Evolutionary conservation across 2,797 vertebrate species (phyloP), one percentile per base, ranked within the genome.

Genomic region (Microctenopoma lineatum): DNA sequence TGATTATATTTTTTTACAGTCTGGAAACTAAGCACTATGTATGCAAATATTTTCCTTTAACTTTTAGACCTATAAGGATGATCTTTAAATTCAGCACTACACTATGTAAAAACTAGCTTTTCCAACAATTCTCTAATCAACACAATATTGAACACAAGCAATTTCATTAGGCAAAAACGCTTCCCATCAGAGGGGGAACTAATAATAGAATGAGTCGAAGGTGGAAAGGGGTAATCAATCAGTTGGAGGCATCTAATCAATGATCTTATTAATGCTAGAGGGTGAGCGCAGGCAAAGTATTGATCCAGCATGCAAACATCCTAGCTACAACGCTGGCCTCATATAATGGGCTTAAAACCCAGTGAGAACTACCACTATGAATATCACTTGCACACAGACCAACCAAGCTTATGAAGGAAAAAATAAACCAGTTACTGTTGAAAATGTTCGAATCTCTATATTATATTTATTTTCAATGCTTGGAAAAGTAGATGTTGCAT

Each of bases 231-330:
- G 84, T 84, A 87, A 92, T 93, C 84, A 91, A 92, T 93, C 92
- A 93, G 52, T 60, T 67, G 64, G 74, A 81, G 88, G 89, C 91
- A 92, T 89, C 53, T 89, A 93, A 93, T 94, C 92, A 86, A 94
- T 94, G 65, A 85, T 77, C 81, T 89, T 92, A 87, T 92, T 93
- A 93, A 92, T 91, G 86, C 81, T 87, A 85, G 83, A 73, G 79
- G 79, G 73, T 74, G 60, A 88, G 80, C 83, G 81, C 66, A 78
- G 80, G 73, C 84, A 84, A 74, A 71, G 14, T 89, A 93, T 93
- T 29, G 91, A 93, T 92, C 84, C 83, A 66, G 73, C 74, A 88
- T 89, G 87, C 90, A 89, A 92, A 90, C 77, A 74, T 68, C 70
- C 65, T 65, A 59, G 84, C 84, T 68, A 70, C 76, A 60, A 48